A percentile compares a stretch with the other conserved stretches of the same genome.
Conservation (phyloP, 2,113 vertebrate genomes). For the Helogale parvula region DNA sequence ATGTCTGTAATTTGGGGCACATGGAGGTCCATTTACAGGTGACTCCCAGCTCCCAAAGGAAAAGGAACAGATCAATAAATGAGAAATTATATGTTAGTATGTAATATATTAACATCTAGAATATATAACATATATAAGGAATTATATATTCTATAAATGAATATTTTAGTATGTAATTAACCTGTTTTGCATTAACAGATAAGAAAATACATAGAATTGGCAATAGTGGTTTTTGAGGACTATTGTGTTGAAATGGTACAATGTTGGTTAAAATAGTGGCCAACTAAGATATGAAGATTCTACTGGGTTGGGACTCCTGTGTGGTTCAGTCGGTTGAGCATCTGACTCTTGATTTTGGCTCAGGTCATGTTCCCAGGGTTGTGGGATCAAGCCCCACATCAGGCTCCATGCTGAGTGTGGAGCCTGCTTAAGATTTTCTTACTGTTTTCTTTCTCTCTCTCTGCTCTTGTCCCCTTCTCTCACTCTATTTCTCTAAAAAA, state of each 20-base stretch:
- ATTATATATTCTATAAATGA: background rate
- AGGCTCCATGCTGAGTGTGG: no score
- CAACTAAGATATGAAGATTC: background rate
- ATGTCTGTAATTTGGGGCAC: no score
- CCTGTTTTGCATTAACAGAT: background rate
- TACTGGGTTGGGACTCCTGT: background rate
- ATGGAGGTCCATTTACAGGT: background rate
- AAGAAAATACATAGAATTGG: background rate
- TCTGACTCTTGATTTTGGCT: no score
- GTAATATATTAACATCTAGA: background rate
- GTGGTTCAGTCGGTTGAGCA: no score
- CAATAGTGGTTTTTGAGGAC: background rate
- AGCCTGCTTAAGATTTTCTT: no score
- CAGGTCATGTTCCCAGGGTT: no score
- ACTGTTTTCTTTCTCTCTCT: no score
- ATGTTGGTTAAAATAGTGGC: background rate
- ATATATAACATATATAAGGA: background rate
- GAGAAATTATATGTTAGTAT: background rate
- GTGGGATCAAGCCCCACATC: no score
- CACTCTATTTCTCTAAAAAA: no score
- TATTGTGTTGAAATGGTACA: background rate
- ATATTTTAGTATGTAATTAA: background rate
- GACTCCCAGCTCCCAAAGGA: background rate
- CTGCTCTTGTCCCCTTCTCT: no score
- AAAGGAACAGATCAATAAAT: background rate